Conservation (phyloP, 1,140 invertebrate genomes). For the Tribolium castaneum region DNA sequence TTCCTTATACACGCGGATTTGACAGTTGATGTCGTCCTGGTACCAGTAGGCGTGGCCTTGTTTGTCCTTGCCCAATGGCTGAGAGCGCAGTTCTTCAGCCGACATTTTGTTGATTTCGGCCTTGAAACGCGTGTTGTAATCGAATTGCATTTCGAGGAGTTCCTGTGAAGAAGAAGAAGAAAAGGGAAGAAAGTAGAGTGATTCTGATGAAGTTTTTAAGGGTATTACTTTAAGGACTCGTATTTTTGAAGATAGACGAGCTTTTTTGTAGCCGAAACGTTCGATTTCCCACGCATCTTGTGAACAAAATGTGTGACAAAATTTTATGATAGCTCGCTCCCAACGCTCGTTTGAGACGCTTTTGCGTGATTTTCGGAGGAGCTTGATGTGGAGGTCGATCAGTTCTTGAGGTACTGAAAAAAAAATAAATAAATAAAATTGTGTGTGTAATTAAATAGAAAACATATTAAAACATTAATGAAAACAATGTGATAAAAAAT, state of each 20-base stretch:
- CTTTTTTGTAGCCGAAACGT: conserved; percentile 94
- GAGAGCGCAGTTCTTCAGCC: conserved; percentile 81
- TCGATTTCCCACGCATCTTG: conserved; percentile 98
- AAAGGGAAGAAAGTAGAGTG: neutral
- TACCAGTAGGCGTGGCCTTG: conserved; percentile 93
- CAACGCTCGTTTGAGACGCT: conserved; percentile 85
- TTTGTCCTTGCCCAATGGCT: conserved; percentile 91
- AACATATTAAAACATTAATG: too few species aligned
- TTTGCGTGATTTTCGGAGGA: conserved; percentile 88
- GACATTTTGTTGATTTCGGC: conserved; percentile 86
- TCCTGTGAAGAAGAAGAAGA: conserved; percentile 70
- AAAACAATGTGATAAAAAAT: too few species aligned
- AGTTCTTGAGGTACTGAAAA: conserved; percentile 82
- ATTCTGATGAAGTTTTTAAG: conserved; percentile 3
- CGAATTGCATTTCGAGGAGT: conserved; percentile 94
- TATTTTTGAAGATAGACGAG: conserved; percentile 87
- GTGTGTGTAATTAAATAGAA: too few species aligned
- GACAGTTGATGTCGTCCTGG: conserved; percentile 88
- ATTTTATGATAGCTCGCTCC: conserved; percentile 90
- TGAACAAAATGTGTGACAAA: conserved; percentile 88
- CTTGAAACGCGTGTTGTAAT: conserved; percentile 94
- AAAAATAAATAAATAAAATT: conserved; percentile 22
- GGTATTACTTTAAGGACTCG: conserved; percentile 81
- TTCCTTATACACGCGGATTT: conserved; percentile 92
- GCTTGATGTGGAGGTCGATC: conserved; percentile 88